Evolutionary conservation across 2,888 invertebrate species (phyloP).

Genomic region (Tubulanus polymorphus): DNA sequence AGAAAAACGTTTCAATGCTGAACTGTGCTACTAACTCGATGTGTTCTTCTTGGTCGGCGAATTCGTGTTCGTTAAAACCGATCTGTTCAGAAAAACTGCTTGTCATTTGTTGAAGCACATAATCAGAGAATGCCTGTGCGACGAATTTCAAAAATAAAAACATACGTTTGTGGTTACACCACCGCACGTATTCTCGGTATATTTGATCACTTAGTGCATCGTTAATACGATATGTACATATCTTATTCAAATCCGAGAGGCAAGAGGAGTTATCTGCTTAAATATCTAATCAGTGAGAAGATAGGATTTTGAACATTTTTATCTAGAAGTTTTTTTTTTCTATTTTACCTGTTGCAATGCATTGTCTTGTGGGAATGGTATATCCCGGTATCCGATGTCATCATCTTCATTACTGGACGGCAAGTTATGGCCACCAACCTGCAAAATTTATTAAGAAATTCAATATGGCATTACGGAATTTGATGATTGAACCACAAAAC

Average conservation of each 20-base stretch:
- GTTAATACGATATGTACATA: no score
- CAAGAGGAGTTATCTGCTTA: no score
- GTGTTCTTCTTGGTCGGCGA: slow-evolving; percentile 60
- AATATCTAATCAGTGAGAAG: no score
- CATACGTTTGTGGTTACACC: no score
- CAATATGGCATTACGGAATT: no score
- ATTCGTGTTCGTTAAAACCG: slow-evolving; percentile 64
- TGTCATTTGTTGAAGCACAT: slow-evolving; percentile 64
- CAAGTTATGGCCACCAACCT: slow-evolving; percentile 48
- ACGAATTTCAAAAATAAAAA: no score
- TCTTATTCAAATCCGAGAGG: no score
- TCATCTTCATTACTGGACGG: slow-evolving; percentile 58
- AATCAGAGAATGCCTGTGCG: slow-evolving; percentile 61
- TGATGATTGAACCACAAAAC: no score
- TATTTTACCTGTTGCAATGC: slow-evolving; percentile 59
- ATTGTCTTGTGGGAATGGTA: slow-evolving; percentile 57
- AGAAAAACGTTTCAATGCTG: neutral
- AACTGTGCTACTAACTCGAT: slow-evolving; percentile 45
- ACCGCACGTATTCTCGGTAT: no score
- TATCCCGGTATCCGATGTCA: slow-evolving; percentile 57
- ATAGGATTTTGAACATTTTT: no score
- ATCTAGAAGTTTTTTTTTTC: no score
- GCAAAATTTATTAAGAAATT: slow-evolving; percentile 13
- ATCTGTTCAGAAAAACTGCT: slow-evolving; percentile 63
- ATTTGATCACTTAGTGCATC: no score